Evolutionary conservation across 2,888 invertebrate genomes (phyloP).

Genomic region (Parnassius mnemosyne): DNA sequence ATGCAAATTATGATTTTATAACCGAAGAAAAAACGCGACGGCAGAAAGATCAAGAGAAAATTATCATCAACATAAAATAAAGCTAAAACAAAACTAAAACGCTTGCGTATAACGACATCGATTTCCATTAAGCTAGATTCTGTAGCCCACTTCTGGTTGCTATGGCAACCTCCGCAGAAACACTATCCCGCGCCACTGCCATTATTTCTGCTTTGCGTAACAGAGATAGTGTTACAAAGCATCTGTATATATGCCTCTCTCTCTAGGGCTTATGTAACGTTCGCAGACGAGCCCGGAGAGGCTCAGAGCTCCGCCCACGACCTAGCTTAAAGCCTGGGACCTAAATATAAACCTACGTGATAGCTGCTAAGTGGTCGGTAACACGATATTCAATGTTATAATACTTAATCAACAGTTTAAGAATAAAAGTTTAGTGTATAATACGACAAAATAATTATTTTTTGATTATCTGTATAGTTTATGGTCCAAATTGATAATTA

Average conservation of each 20-base stretch:
- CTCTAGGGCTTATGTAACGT: conserved; percentile 6
- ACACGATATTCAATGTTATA: neutral
- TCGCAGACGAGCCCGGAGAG: conserved; percentile 13
- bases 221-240: conserved; percentile 6
- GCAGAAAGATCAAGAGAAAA: too few species aligned
- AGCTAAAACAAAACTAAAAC: too few species aligned
- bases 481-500: too few species aligned
- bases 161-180: conserved; percentile 22
- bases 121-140: conserved; percentile 16
- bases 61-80: too few species aligned
- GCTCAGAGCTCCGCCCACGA: conserved; percentile 13
- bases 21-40: too few species aligned
- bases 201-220: neutral
- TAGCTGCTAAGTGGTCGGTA: conserved; percentile 4
- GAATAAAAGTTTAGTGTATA: too few species aligned
- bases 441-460: too few species aligned
- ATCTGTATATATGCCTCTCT: conserved; percentile 3
- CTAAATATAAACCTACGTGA: conserved; percentile 13
- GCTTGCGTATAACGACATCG: neutral
- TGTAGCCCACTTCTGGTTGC: conserved; percentile 19
- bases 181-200: conserved; percentile 15
- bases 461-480: too few species aligned
- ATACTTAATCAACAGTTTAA: neutral
- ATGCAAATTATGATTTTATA: too few species aligned
- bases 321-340: conserved; percentile 18